Conservation (phyloP, 1,140 invertebrate genomes). For the Agrilus planipennis region DNA sequence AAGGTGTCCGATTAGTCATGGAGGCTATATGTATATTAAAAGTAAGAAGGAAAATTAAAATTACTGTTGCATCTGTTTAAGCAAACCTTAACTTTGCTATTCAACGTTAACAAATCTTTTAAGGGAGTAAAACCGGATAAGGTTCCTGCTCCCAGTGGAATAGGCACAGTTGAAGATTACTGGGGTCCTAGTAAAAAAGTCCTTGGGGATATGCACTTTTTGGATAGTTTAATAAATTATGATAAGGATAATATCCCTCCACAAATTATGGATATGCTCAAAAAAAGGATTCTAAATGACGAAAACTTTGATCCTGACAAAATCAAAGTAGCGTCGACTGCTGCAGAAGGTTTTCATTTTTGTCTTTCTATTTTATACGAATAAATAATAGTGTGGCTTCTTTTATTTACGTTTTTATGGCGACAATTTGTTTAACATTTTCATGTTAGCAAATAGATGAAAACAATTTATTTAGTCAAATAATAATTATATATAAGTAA, state of each 20-base stretch:
- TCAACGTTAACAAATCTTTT: no score
- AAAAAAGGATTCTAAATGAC: slow-evolving; percentile 68
- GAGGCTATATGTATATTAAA: slow-evolving; percentile 92
- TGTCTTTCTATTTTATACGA: not conserved
- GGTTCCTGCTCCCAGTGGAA: slow-evolving; percentile 66
- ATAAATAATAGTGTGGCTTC: no score
- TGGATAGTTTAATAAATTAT: slow-evolving; percentile 71
- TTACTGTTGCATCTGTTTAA: no score
- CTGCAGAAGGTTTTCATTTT: slow-evolving; percentile 49
- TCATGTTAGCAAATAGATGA: no score
- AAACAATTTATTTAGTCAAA: no score
- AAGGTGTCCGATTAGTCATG: slow-evolving; percentile 87
- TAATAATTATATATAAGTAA: no score
- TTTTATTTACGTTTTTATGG: no score
- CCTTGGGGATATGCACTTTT: slow-evolving; percentile 82
- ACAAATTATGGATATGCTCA: slow-evolving; percentile 69
- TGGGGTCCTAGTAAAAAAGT: slow-evolving; percentile 88
- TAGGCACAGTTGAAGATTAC: slow-evolving; percentile 73
- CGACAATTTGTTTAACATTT: no score
- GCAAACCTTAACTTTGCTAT: no score
- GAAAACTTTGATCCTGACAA: slow-evolving; percentile 87
- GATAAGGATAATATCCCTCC: slow-evolving; percentile 88
- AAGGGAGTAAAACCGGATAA: slow-evolving; percentile 74
- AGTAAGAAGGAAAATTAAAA: no score
- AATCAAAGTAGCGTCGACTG: slow-evolving; percentile 64